phyloP scores from a whole-genome alignment of 2,797 vertebrate genomes.

The Gambelia wislizenii region DNA sequence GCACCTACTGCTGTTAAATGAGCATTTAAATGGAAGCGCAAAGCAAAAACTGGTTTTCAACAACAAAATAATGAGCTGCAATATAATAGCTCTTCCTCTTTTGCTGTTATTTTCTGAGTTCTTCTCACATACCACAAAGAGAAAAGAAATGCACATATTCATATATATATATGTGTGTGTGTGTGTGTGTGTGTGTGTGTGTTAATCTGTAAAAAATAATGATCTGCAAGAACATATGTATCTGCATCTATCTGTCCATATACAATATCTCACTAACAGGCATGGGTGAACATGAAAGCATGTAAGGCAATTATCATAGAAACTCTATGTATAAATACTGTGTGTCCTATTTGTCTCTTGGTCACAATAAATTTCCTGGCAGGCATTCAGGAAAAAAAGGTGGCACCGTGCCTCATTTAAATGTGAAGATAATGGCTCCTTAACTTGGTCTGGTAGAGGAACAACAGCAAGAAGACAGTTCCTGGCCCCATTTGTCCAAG shows the following conservation, averaged over 20 bases:
- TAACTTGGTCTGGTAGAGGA: neutral
- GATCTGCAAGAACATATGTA: neutral
- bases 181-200: no score
- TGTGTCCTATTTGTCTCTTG: neutral
- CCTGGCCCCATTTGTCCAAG: neutral
- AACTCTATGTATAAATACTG: neutral
- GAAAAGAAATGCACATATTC: no score
- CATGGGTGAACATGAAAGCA: neutral
- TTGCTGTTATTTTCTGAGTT: neutral
- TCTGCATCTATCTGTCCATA: neutral
- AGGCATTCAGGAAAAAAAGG: neutral
- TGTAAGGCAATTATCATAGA: neutral
- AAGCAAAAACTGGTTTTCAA: conserved; percentile 25
- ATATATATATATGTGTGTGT: no score
- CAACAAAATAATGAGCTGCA: conserved; percentile 41
- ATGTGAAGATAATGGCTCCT: no score
- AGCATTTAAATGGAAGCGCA: conserved; percentile 21
- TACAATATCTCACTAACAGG: neutral
- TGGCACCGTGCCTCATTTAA: neutral
- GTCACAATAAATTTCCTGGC: neutral
- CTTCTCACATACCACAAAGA: neutral
- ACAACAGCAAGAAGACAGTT: neutral
- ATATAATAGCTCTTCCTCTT: neutral
- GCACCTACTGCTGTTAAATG: conserved; percentile 11
- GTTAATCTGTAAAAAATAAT: neutral